phyloP scores from a whole-genome alignment of 2,888 invertebrate genomes.

The Clepsis dumicolana region DNA sequence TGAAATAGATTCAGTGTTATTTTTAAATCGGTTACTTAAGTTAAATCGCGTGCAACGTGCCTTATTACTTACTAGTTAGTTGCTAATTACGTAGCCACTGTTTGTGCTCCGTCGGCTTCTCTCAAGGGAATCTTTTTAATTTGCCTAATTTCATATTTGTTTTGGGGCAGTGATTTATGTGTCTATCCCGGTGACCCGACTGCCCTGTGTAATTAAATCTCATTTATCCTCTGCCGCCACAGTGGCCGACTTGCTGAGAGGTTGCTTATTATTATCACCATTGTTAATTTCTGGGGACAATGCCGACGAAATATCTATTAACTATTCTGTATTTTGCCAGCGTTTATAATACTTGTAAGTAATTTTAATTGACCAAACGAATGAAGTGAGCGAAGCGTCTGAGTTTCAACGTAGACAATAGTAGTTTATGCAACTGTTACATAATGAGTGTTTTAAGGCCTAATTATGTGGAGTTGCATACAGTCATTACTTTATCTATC shows the following conservation, averaged over 20 bases:
- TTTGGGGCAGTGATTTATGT: slow-evolving; percentile 38
- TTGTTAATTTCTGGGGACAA: slow-evolving; percentile 10
- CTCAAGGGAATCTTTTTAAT: slow-evolving; percentile 37
- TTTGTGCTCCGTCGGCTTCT: not conserved
- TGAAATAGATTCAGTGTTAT: not conserved
- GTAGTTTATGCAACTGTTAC: too few species aligned
- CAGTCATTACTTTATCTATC: too few species aligned
- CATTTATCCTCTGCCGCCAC: slow-evolving; percentile 24
- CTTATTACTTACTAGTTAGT: not conserved
- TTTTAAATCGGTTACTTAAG: not conserved
- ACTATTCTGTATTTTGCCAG: not conserved
- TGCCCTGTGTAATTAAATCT: slow-evolving; percentile 32
- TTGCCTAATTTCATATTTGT: slow-evolving; percentile 42
- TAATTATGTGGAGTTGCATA: too few species aligned
- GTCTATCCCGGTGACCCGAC: slow-evolving; percentile 26
- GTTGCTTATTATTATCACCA: slow-evolving; percentile 13
- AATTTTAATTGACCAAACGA: too few species aligned
- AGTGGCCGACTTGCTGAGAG: slow-evolving; percentile 9
- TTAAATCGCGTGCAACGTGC: not conserved
- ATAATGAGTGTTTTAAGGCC: too few species aligned
- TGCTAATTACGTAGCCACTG: slow-evolving; percentile 21
- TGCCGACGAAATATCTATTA: not conserved
- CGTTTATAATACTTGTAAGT: not conserved
- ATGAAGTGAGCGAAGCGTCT: too few species aligned
- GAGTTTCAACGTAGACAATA: too few species aligned